phyloP scores from a whole-genome alignment of 2,113 vertebrate genomes.

The Urocitellus parryii region DNA sequence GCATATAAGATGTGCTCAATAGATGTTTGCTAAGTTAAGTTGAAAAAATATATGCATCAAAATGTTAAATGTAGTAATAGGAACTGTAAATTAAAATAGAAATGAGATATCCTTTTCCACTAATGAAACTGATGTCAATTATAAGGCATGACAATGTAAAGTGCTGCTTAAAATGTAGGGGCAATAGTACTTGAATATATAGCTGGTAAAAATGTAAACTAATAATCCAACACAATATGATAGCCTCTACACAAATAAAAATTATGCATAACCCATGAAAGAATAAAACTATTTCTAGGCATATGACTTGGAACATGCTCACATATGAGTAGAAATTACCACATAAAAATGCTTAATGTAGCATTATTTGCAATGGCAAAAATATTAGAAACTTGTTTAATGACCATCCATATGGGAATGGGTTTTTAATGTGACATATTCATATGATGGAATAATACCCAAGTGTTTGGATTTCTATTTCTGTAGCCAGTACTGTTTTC shows the following conservation, averaged over 20 bases:
- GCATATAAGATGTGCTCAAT: neutral
- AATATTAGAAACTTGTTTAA: neutral
- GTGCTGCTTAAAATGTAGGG: neutral
- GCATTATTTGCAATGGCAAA: neutral
- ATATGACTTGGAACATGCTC: neutral
- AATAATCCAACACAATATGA: neutral
- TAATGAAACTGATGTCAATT: neutral
- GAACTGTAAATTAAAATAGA: slow-evolving; percentile 10
- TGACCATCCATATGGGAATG: neutral
- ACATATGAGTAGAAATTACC: neutral
- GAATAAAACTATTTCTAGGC: neutral
- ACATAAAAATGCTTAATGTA: neutral
- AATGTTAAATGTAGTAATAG: neutral
- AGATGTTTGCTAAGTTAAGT: slow-evolving; percentile 5
- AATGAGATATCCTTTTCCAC: neutral
- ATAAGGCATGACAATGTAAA: neutral
- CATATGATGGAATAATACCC: neutral
- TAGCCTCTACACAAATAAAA: neutral
- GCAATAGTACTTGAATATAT: neutral
- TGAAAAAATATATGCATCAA: neutral
- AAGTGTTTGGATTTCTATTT: neutral
- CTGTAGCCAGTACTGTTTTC: neutral
- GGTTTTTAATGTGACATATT: slow-evolving; percentile 14
- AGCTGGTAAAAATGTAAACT: neutral
- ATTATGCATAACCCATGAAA: neutral